Evolutionary conservation across 2,113 vertebrate genomes (phyloP), one percentile per base, ranked within the genome.

Genomic region (Pogona vitticeps): DNA sequence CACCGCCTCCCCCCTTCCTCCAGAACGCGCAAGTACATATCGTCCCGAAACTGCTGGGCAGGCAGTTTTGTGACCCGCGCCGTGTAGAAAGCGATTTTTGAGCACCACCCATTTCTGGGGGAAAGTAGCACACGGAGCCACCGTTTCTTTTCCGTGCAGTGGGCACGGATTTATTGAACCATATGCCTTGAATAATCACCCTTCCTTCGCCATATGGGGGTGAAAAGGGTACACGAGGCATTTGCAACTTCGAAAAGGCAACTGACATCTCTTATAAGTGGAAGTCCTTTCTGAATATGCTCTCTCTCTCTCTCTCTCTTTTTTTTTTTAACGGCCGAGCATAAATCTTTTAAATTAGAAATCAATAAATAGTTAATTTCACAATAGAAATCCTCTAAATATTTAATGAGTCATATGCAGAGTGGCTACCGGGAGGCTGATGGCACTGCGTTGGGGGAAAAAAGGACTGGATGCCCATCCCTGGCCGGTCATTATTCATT

Each of bases 341-440:
- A 98, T 98, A 97, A 97, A 98, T 98, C 97, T 98, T 98, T 98
- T 98, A 98, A 98, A 98, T 98, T 97, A 98, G 97, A 98, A 98
- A 99, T 99, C 97, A 92, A 98, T 99, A 98, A 99, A 98, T 99
- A 98, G 97, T 98, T 99, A 98, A 99, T 99, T 98, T 96, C 97
- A 97, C 98, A 98, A 98, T 97, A 98, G 97, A 97, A 96, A 95
- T 96, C 97, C 96, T 96, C 84, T 99, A 97, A 98, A 98, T 99
- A 98, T 98, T 99, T 98, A 96, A 99, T 97, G 93, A 93, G 90
- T 92, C 92, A 95, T 88, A 91, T 81, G 95, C 93, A 92, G 96
- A 91, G 86, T 90, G 88, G 92, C 63, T 65, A 93, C 85, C 89
- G 83, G 92, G 90, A 88, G 86, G 94, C 75, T 91, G 95, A 94